These are phyloP conservation scores for Calycopis cecrops DNA, from an alignment of 1,140 invertebrate species.

Conservation along the genomic window DNA sequence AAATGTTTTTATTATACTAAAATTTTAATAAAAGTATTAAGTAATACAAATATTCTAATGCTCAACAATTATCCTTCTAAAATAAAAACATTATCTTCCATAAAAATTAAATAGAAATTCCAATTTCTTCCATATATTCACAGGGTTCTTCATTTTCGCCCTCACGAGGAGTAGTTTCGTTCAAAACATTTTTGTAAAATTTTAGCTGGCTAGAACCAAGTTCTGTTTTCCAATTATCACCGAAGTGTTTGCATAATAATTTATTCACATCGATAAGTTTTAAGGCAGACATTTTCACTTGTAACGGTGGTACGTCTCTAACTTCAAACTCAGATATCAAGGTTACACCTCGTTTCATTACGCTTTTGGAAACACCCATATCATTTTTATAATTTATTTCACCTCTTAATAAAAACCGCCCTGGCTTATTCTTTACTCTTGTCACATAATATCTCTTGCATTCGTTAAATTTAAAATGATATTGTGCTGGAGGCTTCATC, in stretches of 20 bases:
- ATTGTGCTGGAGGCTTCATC: conserved; percentile 4
- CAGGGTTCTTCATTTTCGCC: conserved; percentile 14
- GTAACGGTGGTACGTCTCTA: conserved; percentile 12
- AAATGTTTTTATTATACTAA: background rate
- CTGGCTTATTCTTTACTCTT: conserved; percentile 14
- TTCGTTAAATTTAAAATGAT: conserved; percentile 13
- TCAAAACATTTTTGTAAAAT: conserved; percentile 17
- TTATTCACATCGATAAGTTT: conserved; percentile 15
- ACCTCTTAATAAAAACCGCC: conserved; percentile 5
- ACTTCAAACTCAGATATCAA: conserved; percentile 14
- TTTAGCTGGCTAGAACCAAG: conserved; percentile 4
- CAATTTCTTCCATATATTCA: conserved; percentile 16
- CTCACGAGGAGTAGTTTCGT: conserved; percentile 5
- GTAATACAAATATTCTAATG: conserved; percentile 11
- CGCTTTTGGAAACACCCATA: conserved; percentile 8
- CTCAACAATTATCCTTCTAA: conserved; percentile 10
- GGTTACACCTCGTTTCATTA: conserved; percentile 14
- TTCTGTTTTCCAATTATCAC: conserved; percentile 14
- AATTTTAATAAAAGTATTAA: conserved; percentile 9
- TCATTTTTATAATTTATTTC: conserved; percentile 16
- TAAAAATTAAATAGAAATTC: conserved; percentile 14
- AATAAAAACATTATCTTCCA: conserved; percentile 10
- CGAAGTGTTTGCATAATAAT: conserved; percentile 17
- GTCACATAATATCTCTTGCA: conserved; percentile 14
- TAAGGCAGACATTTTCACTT: conserved; percentile 8